A percentile compares a stretch with the other conserved stretches of the same genome.
These are phyloP conservation scores for Bombylius major DNA, from an alignment of 2,888 invertebrate species.

Conservation along the genomic window DNA sequence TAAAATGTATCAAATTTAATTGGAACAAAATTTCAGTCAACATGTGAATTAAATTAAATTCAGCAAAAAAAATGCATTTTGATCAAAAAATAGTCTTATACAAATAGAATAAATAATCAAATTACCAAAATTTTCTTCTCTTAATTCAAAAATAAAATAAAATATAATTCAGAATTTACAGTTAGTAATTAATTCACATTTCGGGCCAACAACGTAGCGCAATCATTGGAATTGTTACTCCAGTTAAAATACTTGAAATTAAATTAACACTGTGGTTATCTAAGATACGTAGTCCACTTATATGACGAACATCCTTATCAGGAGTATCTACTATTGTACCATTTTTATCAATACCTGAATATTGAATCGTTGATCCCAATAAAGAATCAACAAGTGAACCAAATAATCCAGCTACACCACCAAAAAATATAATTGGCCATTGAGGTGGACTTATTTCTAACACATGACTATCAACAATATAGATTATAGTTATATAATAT, in stretches of 20 bases:
- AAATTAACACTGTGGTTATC: constrained; percentile 86
- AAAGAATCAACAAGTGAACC: constrained; percentile 75
- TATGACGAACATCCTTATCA: constrained; percentile 51
- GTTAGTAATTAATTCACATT: too few species aligned
- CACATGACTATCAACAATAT: constrained; percentile 46
- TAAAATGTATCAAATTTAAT: too few species aligned
- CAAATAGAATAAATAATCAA: too few species aligned
- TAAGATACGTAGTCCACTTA: constrained; percentile 60
- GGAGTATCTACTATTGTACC: constrained; percentile 61
- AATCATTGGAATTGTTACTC: constrained; percentile 54
- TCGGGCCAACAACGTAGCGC: constrained; percentile 45
- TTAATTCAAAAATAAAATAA: too few species aligned
- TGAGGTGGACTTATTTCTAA: constrained; percentile 53
- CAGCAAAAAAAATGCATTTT: too few species aligned
- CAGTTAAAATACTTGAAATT: constrained; percentile 62
- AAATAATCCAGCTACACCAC: constrained; percentile 58
- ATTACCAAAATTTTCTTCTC: too few species aligned
- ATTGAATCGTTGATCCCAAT: constrained; percentile 75
- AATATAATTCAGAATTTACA: too few species aligned
- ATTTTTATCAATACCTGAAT: constrained; percentile 61
- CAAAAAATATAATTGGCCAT: constrained; percentile 65
- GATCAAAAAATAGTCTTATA: too few species aligned
- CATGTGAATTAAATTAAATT: too few species aligned
- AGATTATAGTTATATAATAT: constrained; percentile 54
- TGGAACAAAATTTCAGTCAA: too few species aligned